Evolutionary conservation across 1,140 invertebrate genomes (phyloP), one percentile per base, ranked within the genome.

Genomic region (Pseudomyrmex concolor): DNA sequence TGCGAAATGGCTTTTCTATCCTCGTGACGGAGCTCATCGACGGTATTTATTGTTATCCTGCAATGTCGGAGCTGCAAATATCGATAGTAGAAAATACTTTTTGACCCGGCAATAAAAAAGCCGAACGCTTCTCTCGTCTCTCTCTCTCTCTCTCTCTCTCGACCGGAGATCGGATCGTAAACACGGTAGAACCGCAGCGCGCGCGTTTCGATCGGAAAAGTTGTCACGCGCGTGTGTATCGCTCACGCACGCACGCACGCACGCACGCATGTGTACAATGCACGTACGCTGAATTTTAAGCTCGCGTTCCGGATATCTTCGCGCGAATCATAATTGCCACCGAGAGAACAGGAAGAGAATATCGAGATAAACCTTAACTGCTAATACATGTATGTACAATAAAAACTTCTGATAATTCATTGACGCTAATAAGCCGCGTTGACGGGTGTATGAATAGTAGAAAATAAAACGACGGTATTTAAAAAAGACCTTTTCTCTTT

Each of bases 11-110:
- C 62, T 83, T 74, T 85, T 82, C 77, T 82, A 72, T 66, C 72
- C 17, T 43, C 34, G 70, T 59, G 70, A 83, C 78, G 77, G 45
- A 73, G 55, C 62, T 78, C 34, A 68, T 77, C 62, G 62, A 2
- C 67, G 43, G 71, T 81, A 81, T 81, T 34, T 82, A 82, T 62
- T 82, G 78, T 25, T 48, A 34, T 45, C 43, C 22, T 4, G 66
- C 25, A 80, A 80, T 43, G 43, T 80, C 54, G 43, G 43, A 13
- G 48, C 70, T 73, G 81, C 70, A 83, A 85, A 83, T 83, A 83
- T 85, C 81, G 45, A 72, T 45, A 48, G 63, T 77, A 83, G 72
- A 73, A 83, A 78, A 86, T 84, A 86, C 68, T 82, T 82, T 55
- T 82, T 17, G 25, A 17, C 43, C 57, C 59, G 64, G 72, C 81